phyloP scores from a whole-genome alignment of 2,113 vertebrate species.

The Sapayoa aenigma region DNA sequence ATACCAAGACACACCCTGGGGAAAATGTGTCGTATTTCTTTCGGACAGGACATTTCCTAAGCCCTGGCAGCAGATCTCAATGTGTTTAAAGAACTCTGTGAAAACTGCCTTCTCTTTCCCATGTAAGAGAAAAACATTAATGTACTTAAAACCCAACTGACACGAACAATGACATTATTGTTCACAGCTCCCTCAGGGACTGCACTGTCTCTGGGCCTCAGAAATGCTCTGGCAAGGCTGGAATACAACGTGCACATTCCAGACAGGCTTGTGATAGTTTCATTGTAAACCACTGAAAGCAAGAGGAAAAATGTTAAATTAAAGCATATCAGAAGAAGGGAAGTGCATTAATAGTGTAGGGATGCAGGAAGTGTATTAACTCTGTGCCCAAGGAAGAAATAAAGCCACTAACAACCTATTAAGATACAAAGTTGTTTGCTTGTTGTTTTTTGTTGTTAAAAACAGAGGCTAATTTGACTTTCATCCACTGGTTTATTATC shows the following conservation, averaged over 20 bases:
- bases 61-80: background rate
- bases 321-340: background rate
- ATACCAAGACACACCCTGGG: background rate
- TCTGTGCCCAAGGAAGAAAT: background rate
- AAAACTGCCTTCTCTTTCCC: background rate
- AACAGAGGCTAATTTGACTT: background rate
- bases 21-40: background rate
- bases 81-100: background rate
- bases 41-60: background rate
- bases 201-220: background rate
- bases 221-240: slow-evolving; percentile 10
- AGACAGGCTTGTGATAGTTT: slow-evolving; percentile 6
- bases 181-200: slow-evolving; percentile 5
- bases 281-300: slow-evolving; percentile 3
- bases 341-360: background rate
- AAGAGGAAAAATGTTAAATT: background rate
- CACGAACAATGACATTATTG: background rate
- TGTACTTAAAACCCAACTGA: background rate
- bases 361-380: background rate
- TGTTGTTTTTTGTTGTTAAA: background rate
- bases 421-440: background rate
- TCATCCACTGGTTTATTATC: background rate
- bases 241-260: slow-evolving; percentile 14
- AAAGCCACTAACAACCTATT: background rate
- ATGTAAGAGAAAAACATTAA: background rate